Conservation (phyloP, 2,797 vertebrate species). For the Myripristis murdjan region DNA sequence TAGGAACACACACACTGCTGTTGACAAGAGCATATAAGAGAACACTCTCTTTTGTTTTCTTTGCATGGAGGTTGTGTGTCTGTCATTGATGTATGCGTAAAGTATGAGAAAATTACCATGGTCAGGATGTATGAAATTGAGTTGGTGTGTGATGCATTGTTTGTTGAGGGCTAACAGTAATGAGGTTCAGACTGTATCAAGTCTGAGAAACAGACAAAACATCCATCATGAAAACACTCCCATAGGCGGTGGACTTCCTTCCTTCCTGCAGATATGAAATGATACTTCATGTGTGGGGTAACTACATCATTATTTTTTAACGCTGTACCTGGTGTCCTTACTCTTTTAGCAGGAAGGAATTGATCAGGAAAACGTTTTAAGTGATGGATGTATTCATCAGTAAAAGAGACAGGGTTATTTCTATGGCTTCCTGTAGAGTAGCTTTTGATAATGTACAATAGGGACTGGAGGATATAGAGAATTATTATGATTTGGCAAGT, state of each 20-base stretch:
- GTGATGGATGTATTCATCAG: constrained; percentile 8
- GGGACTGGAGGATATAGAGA: neutral
- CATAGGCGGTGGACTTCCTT: constrained; percentile 71
- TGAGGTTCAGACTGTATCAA: constrained; percentile 80
- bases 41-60: constrained; percentile 37
- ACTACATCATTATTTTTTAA: constrained; percentile 72
- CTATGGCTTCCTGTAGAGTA: neutral
- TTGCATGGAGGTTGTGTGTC: constrained; percentile 58
- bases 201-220: constrained; percentile 70
- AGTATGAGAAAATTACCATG: constrained; percentile 75
- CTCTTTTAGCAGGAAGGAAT: constrained; percentile 35
- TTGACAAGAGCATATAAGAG: constrained; percentile 23
- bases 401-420: constrained; percentile 14
- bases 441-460: neutral
- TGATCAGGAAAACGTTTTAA: constrained; percentile 42
- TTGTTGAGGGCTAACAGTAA: constrained; percentile 79
- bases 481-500: constrained; percentile 10
- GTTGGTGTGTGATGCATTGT: constrained; percentile 82
- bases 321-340: constrained; percentile 43
- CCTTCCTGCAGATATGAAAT: constrained; percentile 55
- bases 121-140: constrained; percentile 84
- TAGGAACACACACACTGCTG: constrained; percentile 18
- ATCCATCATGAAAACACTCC: constrained; percentile 77
- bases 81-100: constrained; percentile 81
- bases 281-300: constrained; percentile 57